A percentile compares a stretch with the other conserved stretches of the same genome.
Evolutionary conservation across 1,140 invertebrate species (phyloP).

Genomic region (Hylyphantes graminicola): DNA sequence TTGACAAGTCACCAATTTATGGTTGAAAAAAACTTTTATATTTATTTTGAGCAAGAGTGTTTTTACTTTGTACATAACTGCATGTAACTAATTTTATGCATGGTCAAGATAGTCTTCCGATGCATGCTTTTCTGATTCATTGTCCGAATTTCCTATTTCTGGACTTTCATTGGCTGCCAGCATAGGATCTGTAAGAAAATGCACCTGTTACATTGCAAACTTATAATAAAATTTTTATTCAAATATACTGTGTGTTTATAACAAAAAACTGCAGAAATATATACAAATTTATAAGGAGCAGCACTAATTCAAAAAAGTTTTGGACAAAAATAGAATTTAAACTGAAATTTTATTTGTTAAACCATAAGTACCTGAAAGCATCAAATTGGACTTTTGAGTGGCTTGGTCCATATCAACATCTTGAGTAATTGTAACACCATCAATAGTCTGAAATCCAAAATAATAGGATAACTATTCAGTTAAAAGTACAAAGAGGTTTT

Average conservation of each 20-base stretch:
- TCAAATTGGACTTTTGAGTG: constrained; percentile 35
- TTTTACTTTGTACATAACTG: neutral
- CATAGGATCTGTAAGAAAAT: constrained; percentile 50
- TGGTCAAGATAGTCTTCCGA: constrained; percentile 27
- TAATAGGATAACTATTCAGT: neutral
- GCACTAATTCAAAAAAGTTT: neutral
- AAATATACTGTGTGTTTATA: constrained; percentile 6
- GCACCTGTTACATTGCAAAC: neutral
- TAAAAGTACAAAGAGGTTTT: no score
- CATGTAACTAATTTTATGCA: constrained; percentile 28
- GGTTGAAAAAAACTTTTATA: constrained; percentile 22
- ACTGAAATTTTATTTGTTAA: neutral
- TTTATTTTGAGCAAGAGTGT: constrained; percentile 16
- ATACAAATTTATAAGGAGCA: neutral
- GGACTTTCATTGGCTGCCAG: constrained; percentile 46
- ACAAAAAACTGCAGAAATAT: neutral
- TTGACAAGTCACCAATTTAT: neutral
- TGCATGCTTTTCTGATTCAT: constrained; percentile 46
- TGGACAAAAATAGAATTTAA: no score
- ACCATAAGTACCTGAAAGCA: constrained; percentile 37
- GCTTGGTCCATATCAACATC: constrained; percentile 28
- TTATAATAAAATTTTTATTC: neutral
- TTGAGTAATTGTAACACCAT: constrained; percentile 27
- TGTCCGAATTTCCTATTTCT: constrained; percentile 36
- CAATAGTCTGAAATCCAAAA: constrained; percentile 25